Evolutionary conservation across 2,888 invertebrate species (phyloP), one percentile per base, ranked within the genome.

Genomic region (Seira sanloemensis): DNA sequence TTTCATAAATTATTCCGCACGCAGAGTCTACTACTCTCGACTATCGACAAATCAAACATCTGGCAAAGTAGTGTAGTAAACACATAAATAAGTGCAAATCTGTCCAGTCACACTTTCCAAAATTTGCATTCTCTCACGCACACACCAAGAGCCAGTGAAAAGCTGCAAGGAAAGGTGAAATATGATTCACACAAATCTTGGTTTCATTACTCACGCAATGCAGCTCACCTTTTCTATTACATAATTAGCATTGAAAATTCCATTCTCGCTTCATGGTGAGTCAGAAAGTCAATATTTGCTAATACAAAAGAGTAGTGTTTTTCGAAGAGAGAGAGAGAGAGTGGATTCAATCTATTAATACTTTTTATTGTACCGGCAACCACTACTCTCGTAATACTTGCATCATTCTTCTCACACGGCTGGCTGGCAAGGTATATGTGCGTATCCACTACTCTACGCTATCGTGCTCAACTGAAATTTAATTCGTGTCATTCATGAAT

Each of bases 121-220:
- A 37, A 37, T 37, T 37, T 37, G 37, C 37, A 58, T n/a, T 58
- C 9, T 37, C 18, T 58, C 18, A 58, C 58, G 18, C 58, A 58
- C 58, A 18, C n/a, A 58, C 4, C 37, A 18, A 16, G 58, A 58
- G 37, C 5, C 37, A 37, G 37, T 9, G 12, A 37, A 37, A n/a
- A n/a, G n/a, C n/a, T n/a, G n/a, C n/a, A n/a, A n/a, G n/a, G n/a
- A n/a, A n/a, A n/a, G n/a, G n/a, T n/a, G 5, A 37, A 37, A 37
- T 37, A 37, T 12, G 12, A 37, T 37, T 37, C 37, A 37, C 37
- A 37, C 37, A 12, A 37, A 12, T 5, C 12, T 37, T 37, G n/a
- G n/a, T 58, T 58, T 58, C 58, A 58, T 58, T 58, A n/a, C 58
- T n/a, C 58, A 58, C 58, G 58, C 58, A 58, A 58, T 58, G 58